Evolutionary conservation across 2,797 vertebrate genomes (phyloP).

Genomic region (Sciurus vulgaris): DNA sequence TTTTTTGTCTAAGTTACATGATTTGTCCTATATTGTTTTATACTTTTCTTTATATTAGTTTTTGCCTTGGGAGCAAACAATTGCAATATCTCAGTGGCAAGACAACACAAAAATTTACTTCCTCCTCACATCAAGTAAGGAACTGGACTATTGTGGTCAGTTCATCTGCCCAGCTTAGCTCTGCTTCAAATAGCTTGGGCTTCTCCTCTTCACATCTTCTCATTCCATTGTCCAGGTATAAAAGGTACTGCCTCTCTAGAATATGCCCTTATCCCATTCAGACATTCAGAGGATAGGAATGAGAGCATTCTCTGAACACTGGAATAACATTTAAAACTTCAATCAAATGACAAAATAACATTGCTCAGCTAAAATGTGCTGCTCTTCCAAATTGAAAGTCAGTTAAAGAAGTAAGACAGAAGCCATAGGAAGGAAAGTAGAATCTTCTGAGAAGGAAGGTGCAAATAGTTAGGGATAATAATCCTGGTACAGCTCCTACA

Average conservation of each 20-base stretch:
- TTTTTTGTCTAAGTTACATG: background rate
- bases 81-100: background rate
- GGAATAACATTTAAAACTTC: background rate
- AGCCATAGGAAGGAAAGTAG: background rate
- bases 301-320: background rate
- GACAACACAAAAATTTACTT: background rate
- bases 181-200: rapidly evolving
- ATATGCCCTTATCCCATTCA: background rate
- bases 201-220: background rate
- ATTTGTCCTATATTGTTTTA: background rate
- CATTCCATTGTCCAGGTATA: background rate
- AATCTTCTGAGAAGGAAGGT: background rate
- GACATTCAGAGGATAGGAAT: background rate
- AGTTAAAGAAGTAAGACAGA: background rate
- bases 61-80: background rate
- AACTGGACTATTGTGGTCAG: background rate
- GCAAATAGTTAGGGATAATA: background rate
- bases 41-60: background rate
- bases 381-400: background rate
- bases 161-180: background rate
- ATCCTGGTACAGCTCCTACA: background rate
- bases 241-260: background rate
- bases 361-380: background rate
- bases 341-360: background rate
- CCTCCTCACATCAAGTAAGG: background rate